Base-by-base conservation (phyloP, 2,113 vertebrate genomes). In the Dipodomys spectabilis region DNA sequence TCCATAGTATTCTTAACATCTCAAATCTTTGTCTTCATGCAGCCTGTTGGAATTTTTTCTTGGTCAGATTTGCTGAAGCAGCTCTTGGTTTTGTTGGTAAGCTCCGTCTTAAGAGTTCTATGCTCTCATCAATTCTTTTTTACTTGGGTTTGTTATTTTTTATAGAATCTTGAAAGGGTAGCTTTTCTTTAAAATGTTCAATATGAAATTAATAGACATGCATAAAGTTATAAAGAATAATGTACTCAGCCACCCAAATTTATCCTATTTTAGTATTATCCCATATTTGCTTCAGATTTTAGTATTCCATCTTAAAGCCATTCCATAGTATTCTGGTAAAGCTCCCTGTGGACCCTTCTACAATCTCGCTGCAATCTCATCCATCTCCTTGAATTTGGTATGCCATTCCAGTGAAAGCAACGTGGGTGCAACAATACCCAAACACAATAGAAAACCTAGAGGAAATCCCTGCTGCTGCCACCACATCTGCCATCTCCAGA, bases 1-100 rank as follows among this genome's bases (percentile, higher is more conserved):
- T 44, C 49, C 5, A 35, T 39, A 18, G 7, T 44, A 49, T 67
- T 71, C 8, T 74, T 86, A 77, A 60, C 85, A 93, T 49, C 65
- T 68, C 5, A 23, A 6, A 32, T 32, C 19, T 68, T n/a, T 22
- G 78, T 91, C 30, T 39, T 32, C 69, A 10, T 62, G 71, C 80
- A 27, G 71, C 57, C n/a, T 68, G 12, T 65, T 81, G 68, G 32
- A 79, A 69, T 69, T 75, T 74, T 15, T 79, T 84, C 80, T 72
- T 67, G 28, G 35, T 93, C 44, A 77, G 20, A 28, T 22, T 90
- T 84, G 64, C 64, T 64, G n/a, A 91, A 45, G 53, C 25, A 81
- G 64, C n/a, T 93, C 84, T 92, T 85, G 39, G 23, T 57, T 90
- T 84, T 80, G 45, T 71, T 75, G 49, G 75, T 60, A 80, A 92